These are phyloP conservation scores for Meiosimyza platycephala DNA, from an alignment of 2,888 invertebrate species.

Conservation along the genomic window DNA sequence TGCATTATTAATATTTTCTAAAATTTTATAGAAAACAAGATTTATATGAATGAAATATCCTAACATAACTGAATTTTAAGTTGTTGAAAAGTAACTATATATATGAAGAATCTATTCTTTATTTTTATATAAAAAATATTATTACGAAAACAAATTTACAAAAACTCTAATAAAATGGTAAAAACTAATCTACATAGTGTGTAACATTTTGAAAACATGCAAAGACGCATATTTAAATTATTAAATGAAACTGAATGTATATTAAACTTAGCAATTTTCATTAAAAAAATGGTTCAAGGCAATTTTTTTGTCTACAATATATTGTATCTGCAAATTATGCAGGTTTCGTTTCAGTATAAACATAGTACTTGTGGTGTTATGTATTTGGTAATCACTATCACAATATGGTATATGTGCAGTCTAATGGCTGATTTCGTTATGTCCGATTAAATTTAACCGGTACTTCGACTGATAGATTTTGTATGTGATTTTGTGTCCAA, in stretches of 20 bases:
- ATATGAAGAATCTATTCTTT: constrained; percentile 1
- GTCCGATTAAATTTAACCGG: no score
- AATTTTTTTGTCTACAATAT: no score
- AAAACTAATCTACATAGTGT: background rate
- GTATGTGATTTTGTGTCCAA: no score
- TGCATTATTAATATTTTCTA: constrained; percentile 32
- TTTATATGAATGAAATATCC: constrained; percentile 1
- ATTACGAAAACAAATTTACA: constrained; percentile 25
- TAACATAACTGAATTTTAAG: background rate
- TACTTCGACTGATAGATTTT: no score
- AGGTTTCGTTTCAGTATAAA: no score
- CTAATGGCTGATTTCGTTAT: no score
- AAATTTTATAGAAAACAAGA: constrained; percentile 6
- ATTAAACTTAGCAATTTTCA: background rate
- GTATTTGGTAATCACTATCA: no score
- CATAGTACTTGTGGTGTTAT: no score
- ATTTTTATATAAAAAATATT: constrained; percentile 12
- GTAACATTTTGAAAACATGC: background rate
- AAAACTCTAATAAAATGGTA: background rate
- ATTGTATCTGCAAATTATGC: no score
- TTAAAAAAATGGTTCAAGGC: background rate
- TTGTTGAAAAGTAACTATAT: constrained; percentile 1
- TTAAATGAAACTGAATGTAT: background rate
- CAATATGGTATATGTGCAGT: no score
- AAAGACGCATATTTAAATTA: background rate